A percentile compares a stretch with the other conserved stretches of the same genome.
Evolutionary conservation across 1,140 invertebrate genomes (phyloP).

Genomic region (Carposina sasakii): DNA sequence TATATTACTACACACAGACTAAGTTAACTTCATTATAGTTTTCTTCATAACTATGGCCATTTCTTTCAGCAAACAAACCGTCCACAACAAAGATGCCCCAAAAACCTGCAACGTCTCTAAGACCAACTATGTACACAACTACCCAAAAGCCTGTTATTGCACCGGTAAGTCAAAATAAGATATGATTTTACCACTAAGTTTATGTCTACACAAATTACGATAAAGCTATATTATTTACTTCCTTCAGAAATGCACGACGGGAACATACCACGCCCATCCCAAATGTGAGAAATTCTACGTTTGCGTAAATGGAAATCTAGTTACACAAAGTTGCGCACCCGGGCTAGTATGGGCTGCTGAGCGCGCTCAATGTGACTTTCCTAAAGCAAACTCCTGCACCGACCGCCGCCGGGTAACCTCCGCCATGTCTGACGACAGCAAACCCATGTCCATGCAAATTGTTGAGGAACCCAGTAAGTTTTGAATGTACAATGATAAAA

Average conservation of each 20-base stretch:
- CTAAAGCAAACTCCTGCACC: slow-evolving; percentile 37
- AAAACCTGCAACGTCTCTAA: slow-evolving; percentile 13
- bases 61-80: slow-evolving; percentile 20
- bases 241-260: slow-evolving; percentile 64
- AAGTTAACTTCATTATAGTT: no score
- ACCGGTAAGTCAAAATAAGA: slow-evolving; percentile 15
- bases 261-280: slow-evolving; percentile 75
- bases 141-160: slow-evolving; percentile 20
- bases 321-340: slow-evolving; percentile 79
- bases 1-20: no score
- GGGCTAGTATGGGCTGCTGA: slow-evolving; percentile 80
- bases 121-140: slow-evolving; percentile 22
- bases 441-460: slow-evolving; percentile 32
- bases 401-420: slow-evolving; percentile 41
- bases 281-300: slow-evolving; percentile 79
- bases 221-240: neutral
- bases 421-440: slow-evolving; percentile 29
- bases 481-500: neutral
- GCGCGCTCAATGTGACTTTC: slow-evolving; percentile 79
- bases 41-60: neutral
- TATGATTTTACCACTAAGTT: slow-evolving; percentile 1
- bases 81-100: slow-evolving; percentile 25
- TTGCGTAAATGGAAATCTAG: slow-evolving; percentile 78
- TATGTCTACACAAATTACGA: neutral
- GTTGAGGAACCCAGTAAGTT: slow-evolving; percentile 42